Evolutionary conservation across 2,888 invertebrate species (phyloP).

Genomic region (Altica lythri): DNA sequence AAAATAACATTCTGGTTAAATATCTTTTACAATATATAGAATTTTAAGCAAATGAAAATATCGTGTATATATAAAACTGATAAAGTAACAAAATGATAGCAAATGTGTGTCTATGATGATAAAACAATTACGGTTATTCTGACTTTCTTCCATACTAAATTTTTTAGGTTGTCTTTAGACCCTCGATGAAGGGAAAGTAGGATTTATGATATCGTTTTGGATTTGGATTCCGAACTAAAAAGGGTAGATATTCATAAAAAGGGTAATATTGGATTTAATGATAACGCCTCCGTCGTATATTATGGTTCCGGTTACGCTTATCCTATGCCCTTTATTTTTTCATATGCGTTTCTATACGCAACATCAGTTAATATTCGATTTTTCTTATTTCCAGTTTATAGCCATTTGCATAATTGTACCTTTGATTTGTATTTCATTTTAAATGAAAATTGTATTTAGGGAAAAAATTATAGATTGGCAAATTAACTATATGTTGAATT

Average conservation of each 20-base stretch:
- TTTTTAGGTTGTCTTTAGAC: neutral
- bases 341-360: constrained; percentile 1
- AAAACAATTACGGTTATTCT: neutral
- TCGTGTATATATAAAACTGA: too few relatives aligned
- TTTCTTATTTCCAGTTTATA: neutral
- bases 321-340: constrained; percentile 4
- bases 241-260: constrained; percentile 6
- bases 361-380: constrained; percentile 3
- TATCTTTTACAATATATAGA: too few relatives aligned
- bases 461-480: too few relatives aligned
- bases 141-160: neutral
- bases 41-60: too few relatives aligned
- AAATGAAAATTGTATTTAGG: neutral
- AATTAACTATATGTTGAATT: too few relatives aligned
- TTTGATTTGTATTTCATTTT: neutral
- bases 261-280: constrained; percentile 7
- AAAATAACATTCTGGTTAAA: too few relatives aligned
- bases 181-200: constrained; percentile 1
- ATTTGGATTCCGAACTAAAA: constrained; percentile 6
- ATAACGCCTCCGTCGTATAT: constrained; percentile 4
- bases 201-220: constrained; percentile 9
- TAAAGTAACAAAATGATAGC: too few relatives aligned
- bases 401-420: neutral
- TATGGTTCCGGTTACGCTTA: neutral
- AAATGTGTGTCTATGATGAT: too few relatives aligned